These are phyloP conservation scores for Apamea epomidion DNA, from an alignment of 2,888 invertebrate genomes.

Conservation along the genomic window DNA sequence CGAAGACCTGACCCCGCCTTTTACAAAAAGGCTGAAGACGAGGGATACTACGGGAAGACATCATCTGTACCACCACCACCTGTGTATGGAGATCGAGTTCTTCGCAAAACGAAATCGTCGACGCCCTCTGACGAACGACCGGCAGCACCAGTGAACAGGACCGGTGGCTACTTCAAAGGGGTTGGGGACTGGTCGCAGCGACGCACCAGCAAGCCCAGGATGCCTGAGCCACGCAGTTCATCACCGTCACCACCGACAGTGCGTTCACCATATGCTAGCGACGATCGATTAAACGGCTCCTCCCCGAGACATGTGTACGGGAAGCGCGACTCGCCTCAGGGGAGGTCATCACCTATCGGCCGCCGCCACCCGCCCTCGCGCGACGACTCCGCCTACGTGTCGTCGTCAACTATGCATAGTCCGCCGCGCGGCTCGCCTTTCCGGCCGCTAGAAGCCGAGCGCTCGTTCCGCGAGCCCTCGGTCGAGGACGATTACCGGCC, in stretches of 20 bases:
- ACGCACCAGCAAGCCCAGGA: conserved; percentile 88
- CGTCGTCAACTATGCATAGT: conserved; percentile 90
- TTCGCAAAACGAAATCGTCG: conserved; percentile 89
- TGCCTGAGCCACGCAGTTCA: conserved; percentile 88
- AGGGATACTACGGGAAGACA: conserved; percentile 86
- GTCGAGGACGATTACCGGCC: conserved; percentile 89
- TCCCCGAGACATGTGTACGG: conserved; percentile 85
- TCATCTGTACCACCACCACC: conserved; percentile 86
- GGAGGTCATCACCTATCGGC: conserved; percentile 84
- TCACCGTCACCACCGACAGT: conserved; percentile 86
- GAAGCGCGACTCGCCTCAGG: conserved; percentile 86
- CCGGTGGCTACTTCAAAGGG: conserved; percentile 92
- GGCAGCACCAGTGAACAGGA: conserved; percentile 83
- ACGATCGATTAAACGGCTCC: conserved; percentile 83
- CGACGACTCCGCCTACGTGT: conserved; percentile 90
- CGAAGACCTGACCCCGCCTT: conserved; percentile 92
- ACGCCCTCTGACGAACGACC: conserved; percentile 89
- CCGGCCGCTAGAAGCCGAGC: conserved; percentile 85
- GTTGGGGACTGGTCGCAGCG: conserved; percentile 95
- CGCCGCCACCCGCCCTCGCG: conserved; percentile 89
- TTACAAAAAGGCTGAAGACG: conserved; percentile 92
- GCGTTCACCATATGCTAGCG: conserved; percentile 84
- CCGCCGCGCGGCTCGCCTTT: conserved; percentile 89
- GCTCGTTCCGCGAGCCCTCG: conserved; percentile 88
- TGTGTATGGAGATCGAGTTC: conserved; percentile 84